Evolutionary conservation across 2,888 invertebrate genomes (phyloP), one percentile per base, ranked within the genome.

Genomic region (Brachypterus glaber): DNA sequence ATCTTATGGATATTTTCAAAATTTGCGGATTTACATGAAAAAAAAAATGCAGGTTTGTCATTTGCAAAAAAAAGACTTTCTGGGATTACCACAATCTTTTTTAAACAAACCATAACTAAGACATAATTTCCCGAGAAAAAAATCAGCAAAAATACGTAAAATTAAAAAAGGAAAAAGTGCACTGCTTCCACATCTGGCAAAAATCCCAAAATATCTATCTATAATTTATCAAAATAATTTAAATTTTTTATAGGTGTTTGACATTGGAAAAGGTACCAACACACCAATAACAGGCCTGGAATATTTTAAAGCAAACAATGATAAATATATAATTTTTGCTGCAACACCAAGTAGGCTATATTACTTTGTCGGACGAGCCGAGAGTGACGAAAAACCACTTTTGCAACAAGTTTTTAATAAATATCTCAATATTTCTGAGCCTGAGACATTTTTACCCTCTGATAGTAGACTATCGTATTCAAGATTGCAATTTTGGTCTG

Each of bases 281-380:
- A 82, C 79, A 40, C 81, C 87, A 0, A 86, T 95, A 43, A 91
- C 87, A n/a, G 90, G 89, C 0, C 69, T 95, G 36, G 83, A 89
- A 58, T 85, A 87, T 63, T 82, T 86, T 58, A 76, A 79, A 56
- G 70, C 86, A 40, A 76, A 79, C 8, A 73, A 78, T 0, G 80
- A 78, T 44, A 81, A 78, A 55, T 91, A 84, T 62, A 78, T 85
- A 37, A 78, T 95, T 24, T 76, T 93, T 46, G 85, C 83, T 2
- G 83, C 90, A 1, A 90, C 93, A 3, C 77, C 84, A 1, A 82
- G 79, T 32, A 74, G 87, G 37, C 67, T 96, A 30, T 93, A 92
- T 66, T 88, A 89, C 63, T 95, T 92, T 58, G 76, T 84, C 44
- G 92, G 91, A 2, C 74, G 79, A 35, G 73, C 80, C 0, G 77